Evolutionary conservation across 2,888 invertebrate genomes (phyloP).

Genomic region (Periphyllus acericola): DNA sequence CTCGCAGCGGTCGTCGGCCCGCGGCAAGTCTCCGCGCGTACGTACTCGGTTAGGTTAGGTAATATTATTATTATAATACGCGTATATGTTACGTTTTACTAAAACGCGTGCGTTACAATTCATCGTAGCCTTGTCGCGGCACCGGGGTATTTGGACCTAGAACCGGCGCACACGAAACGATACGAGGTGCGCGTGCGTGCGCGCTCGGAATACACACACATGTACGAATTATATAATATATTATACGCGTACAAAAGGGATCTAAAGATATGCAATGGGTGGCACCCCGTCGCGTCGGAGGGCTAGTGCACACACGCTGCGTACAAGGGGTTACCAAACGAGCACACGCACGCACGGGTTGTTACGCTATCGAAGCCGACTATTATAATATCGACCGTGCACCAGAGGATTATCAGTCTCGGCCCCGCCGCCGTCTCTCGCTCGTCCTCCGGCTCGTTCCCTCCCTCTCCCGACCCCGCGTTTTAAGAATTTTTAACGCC

Average conservation of each 20-base stretch:
- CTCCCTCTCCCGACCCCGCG: background rate
- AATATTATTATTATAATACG: too few species aligned
- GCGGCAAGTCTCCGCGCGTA: too few species aligned
- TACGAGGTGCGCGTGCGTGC: background rate
- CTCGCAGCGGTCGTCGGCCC: too few species aligned
- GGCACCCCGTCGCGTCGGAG: conserved; percentile 54
- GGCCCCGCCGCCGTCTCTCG: background rate
- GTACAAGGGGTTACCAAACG: conserved; percentile 52
- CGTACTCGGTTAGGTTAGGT: too few species aligned
- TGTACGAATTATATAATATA: background rate
- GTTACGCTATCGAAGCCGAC: conserved; percentile 38
- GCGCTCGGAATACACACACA: background rate
- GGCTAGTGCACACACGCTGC: conserved; percentile 10
- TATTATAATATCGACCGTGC: conserved; percentile 55
- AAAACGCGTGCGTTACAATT: too few species aligned
- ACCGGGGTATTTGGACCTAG: background rate
- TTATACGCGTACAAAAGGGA: conserved; percentile 44
- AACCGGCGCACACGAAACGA: too few species aligned
- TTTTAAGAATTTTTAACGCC: conserved; percentile 53
- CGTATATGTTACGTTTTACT: too few species aligned
- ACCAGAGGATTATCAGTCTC: conserved; percentile 47
- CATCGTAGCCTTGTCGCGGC: too few species aligned
- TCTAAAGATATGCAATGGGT: conserved; percentile 61
- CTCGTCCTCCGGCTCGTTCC: background rate
- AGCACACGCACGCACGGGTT: background rate